A percentile compares a stretch with the other conserved stretches of the same genome.
phyloP scores from a whole-genome alignment of 1,140 invertebrate genomes.

The Metaphire vulgaris region DNA sequence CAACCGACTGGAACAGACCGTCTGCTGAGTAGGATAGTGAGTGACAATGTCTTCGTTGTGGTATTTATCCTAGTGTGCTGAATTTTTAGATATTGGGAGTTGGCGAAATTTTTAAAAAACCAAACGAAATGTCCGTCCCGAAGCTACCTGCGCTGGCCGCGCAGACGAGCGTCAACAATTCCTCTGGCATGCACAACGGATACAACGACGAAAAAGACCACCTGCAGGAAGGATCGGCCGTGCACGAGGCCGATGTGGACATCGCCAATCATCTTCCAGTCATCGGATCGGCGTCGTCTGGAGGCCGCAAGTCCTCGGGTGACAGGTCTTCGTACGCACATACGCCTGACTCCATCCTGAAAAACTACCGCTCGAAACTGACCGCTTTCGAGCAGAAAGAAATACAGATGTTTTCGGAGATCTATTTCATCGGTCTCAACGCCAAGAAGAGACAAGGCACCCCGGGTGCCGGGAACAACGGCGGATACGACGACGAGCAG shows the following conservation, averaged over 20 bases:
- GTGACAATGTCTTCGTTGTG: too few relatives aligned
- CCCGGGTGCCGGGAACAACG: conserved; percentile 76
- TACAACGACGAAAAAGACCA: not conserved
- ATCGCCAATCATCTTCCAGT: not conserved
- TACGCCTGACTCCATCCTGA: conserved; percentile 59
- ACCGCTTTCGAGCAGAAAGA: conserved; percentile 91
- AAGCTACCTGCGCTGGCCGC: not conserved
- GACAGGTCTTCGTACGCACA: conserved; percentile 11
- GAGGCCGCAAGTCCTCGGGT: not conserved
- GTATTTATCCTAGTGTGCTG: too few relatives aligned
- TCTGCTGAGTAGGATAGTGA: not conserved
- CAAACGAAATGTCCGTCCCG: not conserved
- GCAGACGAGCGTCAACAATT: not conserved
- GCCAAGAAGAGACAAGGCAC: conserved; percentile 84
- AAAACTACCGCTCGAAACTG: conserved; percentile 85
- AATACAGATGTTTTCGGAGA: conserved; percentile 77
- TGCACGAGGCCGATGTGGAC: not conserved
- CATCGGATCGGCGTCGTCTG: not conserved
- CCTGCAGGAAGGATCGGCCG: not conserved
- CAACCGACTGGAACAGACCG: not conserved
- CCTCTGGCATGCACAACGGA: not conserved
- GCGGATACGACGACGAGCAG: conserved; percentile 87
- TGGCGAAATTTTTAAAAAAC: too few relatives aligned
- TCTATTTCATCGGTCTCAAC: conserved; percentile 93
- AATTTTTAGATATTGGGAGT: too few relatives aligned